Evolutionary conservation across 2,888 invertebrate species (phyloP), one percentile per base, ranked within the genome.

Genomic region (Sarcophaga rosellei): DNA sequence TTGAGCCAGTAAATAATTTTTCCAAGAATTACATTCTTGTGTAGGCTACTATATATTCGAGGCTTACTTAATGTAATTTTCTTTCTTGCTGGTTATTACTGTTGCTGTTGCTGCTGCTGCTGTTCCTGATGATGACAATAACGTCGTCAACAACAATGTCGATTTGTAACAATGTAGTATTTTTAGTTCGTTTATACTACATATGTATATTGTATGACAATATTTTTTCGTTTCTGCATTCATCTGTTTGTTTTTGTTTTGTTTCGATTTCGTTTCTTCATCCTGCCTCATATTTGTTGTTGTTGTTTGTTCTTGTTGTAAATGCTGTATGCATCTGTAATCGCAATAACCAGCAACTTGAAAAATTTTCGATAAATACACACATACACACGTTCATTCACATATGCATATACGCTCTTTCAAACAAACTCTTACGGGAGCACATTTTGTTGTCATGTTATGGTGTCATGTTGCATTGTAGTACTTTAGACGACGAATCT

Each of bases 361-460:
- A 44, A 84, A 68, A 70, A 84, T 75, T 77, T 78, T 61, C 81
- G 66, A 75, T 75, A 44, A 21, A 47, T 23, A 68, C 57, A 72
- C 73, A 69, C 84, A 61, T 4, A 74, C 23, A 78, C 57, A 78
- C 69, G 15, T 53, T 4, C 15, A 15, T 5, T 15, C 53, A 1
- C 53, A 12, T 1, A 53, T 53, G 15, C 53, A 53, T 53, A 4
- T 10, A 4, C 4, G 17, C 12, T 10, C 35, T 35, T 35, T 35
- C 10, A 35, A 35, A 35, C 8, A 35, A 53, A 73, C 77, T 35
- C 70, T 81, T 87, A 87, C 88, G 86, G 88, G 81, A 85, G 87
- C 87, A 87, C 87, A 88, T 88, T 88, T 87, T 81, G 86, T 82
- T 88, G 88, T 87, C 88, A 88, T 88, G 88, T 88, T 83, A 83